Conservation (phyloP, 2,888 invertebrate genomes). For the Marronus borbonicus region DNA sequence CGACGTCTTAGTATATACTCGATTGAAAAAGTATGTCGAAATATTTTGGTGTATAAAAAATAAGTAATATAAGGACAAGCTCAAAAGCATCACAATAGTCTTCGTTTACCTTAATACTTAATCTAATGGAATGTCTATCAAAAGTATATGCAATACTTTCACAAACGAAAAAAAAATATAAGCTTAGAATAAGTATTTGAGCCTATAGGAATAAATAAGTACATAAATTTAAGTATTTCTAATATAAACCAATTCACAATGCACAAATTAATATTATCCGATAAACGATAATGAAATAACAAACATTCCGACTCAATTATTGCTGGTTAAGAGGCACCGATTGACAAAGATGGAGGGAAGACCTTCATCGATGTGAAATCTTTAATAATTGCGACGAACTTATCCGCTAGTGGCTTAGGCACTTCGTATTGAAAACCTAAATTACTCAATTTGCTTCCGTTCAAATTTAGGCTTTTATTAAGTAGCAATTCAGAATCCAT, state of each 20-base stretch:
- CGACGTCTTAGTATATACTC: conserved; percentile 46
- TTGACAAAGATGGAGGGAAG: conserved; percentile 80
- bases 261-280: conserved; percentile 10
- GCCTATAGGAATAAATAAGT: conserved; percentile 41
- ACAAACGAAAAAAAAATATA: conserved; percentile 32
- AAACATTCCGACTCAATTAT: conserved; percentile 3
- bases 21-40: conserved; percentile 42
- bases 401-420: conserved; percentile 74
- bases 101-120: conserved; percentile 49
- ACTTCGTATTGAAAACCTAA: conserved; percentile 76
- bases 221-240: conserved; percentile 29
- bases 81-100: conserved; percentile 54
- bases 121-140: conserved; percentile 52
- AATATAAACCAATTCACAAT: conserved; percentile 18
- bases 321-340: conserved; percentile 28
- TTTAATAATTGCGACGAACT: conserved; percentile 77
- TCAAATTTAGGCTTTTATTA: conserved; percentile 85
- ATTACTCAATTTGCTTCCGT: conserved; percentile 77
- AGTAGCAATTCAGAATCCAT: conserved; percentile 87
- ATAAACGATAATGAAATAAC: conserved; percentile 31
- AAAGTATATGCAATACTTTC: conserved; percentile 30
- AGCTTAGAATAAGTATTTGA: conserved; percentile 8
- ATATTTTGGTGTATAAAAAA: conserved; percentile 45
- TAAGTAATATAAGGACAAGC: conserved; percentile 47
- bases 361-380: conserved; percentile 88